Evolutionary conservation across 2,797 vertebrate species (phyloP), one percentile per base, ranked within the genome.

Genomic region (Hydrolagus colliei): DNA sequence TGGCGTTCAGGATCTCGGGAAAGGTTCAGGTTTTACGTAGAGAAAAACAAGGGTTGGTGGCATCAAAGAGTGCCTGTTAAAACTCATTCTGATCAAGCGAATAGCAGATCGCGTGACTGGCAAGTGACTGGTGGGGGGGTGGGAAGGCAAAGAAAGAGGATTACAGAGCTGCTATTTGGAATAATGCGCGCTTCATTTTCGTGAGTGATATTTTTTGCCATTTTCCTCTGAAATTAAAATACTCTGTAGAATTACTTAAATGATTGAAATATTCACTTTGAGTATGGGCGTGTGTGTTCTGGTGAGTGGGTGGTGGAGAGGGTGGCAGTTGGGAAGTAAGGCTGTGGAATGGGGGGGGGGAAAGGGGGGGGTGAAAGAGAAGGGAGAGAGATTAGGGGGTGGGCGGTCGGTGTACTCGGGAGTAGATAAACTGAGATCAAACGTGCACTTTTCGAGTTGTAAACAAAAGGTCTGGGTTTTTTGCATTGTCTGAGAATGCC

Each of bases 101-200:
- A 84, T 84, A 84, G 35, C 79, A 84, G 65, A 84, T 84, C 67
- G 79, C 79, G 41, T 84, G 79, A 35, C 79, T 84, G 65, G 79
- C 71, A 52, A 84, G 79, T 84, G 41, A 3, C 3, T 52, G 41
- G 41, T 6, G 41, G 41, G 41, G 2, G 41, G 41, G 41, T 52
- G 41, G 41, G 41, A 52, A 1, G 41, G 41, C 3, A 1, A 27
- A 27, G 27, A 27, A 27, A 82, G 41, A 65, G 79, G 79, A 82
- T 82, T 82, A 82, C 16, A 32, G 68, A 32, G 79, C 63, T 68
- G 79, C 41, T 35, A 27, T 82, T 82, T 52, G 65, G 79, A 71
- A 18, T 52, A 35, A 35, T 9, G 16, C 68, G 79, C 68, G 32
- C 67, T 84, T 84, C 32, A 32, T 32, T 84, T 20, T 27, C 65